Evolutionary conservation across 2,888 invertebrate species (phyloP), one percentile per base, ranked within the genome.

Genomic region (Lysandra bellargus): DNA sequence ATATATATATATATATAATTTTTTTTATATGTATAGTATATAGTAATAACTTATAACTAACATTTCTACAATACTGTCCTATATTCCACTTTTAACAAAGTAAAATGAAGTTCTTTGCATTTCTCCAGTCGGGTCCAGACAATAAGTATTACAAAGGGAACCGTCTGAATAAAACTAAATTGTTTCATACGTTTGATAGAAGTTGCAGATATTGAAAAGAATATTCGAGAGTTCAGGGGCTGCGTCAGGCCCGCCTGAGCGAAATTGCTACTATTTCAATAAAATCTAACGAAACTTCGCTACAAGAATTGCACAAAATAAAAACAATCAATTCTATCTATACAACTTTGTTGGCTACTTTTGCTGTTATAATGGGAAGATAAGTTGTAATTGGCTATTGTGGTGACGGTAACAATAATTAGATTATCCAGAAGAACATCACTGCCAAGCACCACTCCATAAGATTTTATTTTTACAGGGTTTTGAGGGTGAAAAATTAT

Each of bases 231-330:
- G 80, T 78, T 80, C 81, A 79, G 79, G 78, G 79, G 81, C 81
- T 81, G 80, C 81, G 80, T 80, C 81, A 79, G 81, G 75, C 37
- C 53, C 64, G 57, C 78, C 60, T 78, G 69, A 37, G 69, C 80
- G 81, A 83, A 81, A 83, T 82, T 83, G 83, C 81, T 37, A 80
- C 81, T 30, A 80, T 69, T 81, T 78, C 80, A 83, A 80, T 83
- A 82, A 81, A 81, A 81, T 80, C 72, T 61, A 64, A 74, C 78
- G 79, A 80, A 80, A 78, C 74, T 82, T 64, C 76, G 78, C 79
- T 76, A 80, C 33, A 69, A 69, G 69, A 61, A 61, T 69, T 69
- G 69, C 14, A 37, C 69, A 69, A 69, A 37, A 1, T 37, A 69
- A 69, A 69, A 69, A 69, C 33, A 69, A 69, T 69, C 17, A 69